Conservation (phyloP, 2,113 vertebrate species). For the Sceloporus tristichus region DNA sequence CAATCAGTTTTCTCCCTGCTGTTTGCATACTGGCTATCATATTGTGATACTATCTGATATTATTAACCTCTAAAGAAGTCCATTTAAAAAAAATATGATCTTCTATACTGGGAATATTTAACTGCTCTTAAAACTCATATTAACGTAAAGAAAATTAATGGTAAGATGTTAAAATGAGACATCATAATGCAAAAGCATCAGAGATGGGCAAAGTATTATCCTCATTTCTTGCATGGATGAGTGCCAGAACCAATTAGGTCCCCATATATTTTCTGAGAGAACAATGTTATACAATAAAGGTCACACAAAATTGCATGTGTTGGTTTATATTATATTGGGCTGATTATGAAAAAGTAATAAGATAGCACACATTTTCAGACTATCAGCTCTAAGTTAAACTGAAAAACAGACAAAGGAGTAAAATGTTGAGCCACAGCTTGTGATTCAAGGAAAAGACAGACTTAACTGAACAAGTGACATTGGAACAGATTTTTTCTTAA, state of each 20-base stretch:
- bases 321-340: conserved; percentile 5
- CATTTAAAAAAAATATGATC: conserved; percentile 16
- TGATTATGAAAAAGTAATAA: conserved; percentile 34
- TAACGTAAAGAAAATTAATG: conserved; percentile 41
- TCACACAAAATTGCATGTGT: conserved; percentile 25
- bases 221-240: conserved; percentile 4
- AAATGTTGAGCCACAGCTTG: conserved; percentile 22
- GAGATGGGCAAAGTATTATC: not conserved
- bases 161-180: conserved; percentile 42
- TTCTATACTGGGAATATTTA: conserved; percentile 35
- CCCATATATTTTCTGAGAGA: conserved; percentile 27
- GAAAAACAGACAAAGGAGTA: conserved; percentile 29
- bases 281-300: conserved; percentile 36
- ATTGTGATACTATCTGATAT: conserved; percentile 21
- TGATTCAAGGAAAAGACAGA: conserved; percentile 44
- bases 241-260: conserved; percentile 32
- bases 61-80: conserved; percentile 33
- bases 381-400: conserved; percentile 4
- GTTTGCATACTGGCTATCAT: not conserved
- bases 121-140: conserved; percentile 50
- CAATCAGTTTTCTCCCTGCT: not conserved
- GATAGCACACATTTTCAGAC: conserved; percentile 25
- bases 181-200: conserved; percentile 35
- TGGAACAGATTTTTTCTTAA: not conserved
- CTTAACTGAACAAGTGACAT: not conserved